A percentile compares a stretch with the other conserved stretches of the same genome.
These are phyloP conservation scores for Allygus modestus DNA, from an alignment of 2,888 invertebrate species.

Conservation along the genomic window DNA sequence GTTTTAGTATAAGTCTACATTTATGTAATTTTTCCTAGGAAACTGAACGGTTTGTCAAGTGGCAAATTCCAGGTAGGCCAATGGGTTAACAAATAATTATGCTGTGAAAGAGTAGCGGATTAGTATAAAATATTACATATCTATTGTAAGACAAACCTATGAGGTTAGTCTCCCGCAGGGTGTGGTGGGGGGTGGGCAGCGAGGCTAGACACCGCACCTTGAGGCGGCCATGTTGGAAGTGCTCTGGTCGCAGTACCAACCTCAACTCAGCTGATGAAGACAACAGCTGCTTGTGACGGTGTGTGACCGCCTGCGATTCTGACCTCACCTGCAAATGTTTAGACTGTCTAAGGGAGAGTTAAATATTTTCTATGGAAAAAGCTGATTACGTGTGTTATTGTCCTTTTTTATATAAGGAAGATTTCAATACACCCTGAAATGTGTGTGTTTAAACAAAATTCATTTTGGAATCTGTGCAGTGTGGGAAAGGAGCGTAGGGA, in stretches of 20 bases:
- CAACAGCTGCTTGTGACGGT: slow-evolving; percentile 8
- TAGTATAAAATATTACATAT: too few relatives aligned
- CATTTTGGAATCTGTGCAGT: too few relatives aligned
- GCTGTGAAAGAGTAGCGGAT: too few relatives aligned
- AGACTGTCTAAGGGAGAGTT: neutral
- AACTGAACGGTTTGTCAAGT: too few relatives aligned
- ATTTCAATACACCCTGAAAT: neutral
- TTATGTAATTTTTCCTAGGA: too few relatives aligned
- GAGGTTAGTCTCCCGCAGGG: slow-evolving; percentile 2
- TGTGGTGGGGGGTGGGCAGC: slow-evolving; percentile 74
- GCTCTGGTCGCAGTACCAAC: slow-evolving; percentile 77
- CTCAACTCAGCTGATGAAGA: slow-evolving; percentile 74
- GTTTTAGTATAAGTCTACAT: too few relatives aligned
- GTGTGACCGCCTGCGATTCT: slow-evolving; percentile 24
- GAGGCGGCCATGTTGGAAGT: slow-evolving; percentile 80
- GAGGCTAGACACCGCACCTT: slow-evolving; percentile 80
- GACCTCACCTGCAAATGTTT: slow-evolving; percentile 13
- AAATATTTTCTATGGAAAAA: neutral
- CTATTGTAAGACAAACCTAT: neutral
- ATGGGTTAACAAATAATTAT: too few relatives aligned
- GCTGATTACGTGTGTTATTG: neutral
- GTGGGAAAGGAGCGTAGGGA: too few relatives aligned
- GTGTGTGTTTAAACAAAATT: too few relatives aligned
- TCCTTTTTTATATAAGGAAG: neutral
- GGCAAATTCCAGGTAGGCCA: too few relatives aligned